Percentiles rank a stretch among this genome's conserved stretches.
phyloP scores from a whole-genome alignment of 35 echinoderm and acorn worm genomes.

The Lytechinus pictus region DNA sequence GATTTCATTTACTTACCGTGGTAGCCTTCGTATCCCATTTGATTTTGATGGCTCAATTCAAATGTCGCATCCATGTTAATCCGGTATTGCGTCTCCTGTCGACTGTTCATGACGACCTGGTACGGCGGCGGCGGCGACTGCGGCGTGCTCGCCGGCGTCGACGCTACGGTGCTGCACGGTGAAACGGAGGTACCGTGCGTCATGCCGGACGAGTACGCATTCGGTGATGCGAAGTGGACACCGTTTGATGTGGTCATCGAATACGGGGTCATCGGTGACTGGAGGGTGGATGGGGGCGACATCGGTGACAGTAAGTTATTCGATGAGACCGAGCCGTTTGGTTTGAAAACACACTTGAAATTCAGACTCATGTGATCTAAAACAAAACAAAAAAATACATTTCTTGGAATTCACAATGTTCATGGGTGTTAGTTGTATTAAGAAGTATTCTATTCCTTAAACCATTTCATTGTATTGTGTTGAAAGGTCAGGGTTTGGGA shows the following conservation, averaged over 20 bases:
- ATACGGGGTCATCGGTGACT: neutral
- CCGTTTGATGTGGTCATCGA: neutral
- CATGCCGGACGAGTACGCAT: neutral
- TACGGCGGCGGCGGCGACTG: conserved; percentile 44
- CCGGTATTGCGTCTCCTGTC: neutral
- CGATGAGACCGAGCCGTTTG: neutral
- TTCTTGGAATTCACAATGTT: neutral
- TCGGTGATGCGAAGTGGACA: neutral
- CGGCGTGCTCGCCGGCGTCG: conserved; percentile 33
- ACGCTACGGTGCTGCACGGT: conserved; percentile 22
- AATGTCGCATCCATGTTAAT: neutral
- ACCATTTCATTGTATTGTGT: too few relatives aligned
- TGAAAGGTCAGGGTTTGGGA: too few relatives aligned
- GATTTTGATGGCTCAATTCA: neutral
- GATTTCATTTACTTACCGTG: neutral
- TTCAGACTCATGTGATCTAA: neutral
- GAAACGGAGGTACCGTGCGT: conserved; percentile 10
- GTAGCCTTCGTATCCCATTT: neutral
- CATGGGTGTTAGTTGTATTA: too few relatives aligned
- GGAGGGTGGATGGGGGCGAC: neutral
- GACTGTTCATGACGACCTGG: neutral
- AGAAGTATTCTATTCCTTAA: too few relatives aligned
- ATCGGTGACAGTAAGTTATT: neutral
- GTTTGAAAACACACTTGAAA: conserved; percentile 23
- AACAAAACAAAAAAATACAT: neutral